phyloP scores from a whole-genome alignment of 2,113 vertebrate species.

The Nesogale talazaci region DNA sequence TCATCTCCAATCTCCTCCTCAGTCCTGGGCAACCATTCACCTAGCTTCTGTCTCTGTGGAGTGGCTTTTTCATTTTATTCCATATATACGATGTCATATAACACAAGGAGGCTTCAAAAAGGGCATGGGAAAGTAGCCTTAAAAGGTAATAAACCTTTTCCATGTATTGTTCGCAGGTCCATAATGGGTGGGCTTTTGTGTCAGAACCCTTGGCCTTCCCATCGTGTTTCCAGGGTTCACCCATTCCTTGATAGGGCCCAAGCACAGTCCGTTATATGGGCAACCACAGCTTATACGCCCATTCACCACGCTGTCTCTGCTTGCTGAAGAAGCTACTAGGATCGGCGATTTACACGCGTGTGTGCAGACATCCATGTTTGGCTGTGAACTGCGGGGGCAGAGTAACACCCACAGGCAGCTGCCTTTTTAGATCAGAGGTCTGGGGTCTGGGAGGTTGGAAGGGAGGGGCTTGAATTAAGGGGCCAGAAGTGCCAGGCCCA shows the following conservation, averaged over 20 bases:
- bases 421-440: neutral
- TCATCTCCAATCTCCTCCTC: neutral
- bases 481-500: no score
- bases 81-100: neutral
- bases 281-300: no score
- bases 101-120: neutral
- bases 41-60: neutral
- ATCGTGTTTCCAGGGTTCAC: neutral
- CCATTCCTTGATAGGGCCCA: neutral
- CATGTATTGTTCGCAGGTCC: no score
- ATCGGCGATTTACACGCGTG: neutral
- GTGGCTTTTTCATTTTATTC: neutral
- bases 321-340: neutral
- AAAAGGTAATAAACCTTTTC: no score
- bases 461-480: no score
- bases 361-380: neutral
- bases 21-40: neutral
- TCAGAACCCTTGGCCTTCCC: neutral
- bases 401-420: neutral
- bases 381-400: neutral
- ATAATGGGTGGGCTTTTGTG: neutral
- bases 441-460: no score
- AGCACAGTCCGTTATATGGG: neutral
- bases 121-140: no score
- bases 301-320: no score